Base-by-base conservation (phyloP, 2,113 vertebrate species). In the Lates calcarifer region DNA sequence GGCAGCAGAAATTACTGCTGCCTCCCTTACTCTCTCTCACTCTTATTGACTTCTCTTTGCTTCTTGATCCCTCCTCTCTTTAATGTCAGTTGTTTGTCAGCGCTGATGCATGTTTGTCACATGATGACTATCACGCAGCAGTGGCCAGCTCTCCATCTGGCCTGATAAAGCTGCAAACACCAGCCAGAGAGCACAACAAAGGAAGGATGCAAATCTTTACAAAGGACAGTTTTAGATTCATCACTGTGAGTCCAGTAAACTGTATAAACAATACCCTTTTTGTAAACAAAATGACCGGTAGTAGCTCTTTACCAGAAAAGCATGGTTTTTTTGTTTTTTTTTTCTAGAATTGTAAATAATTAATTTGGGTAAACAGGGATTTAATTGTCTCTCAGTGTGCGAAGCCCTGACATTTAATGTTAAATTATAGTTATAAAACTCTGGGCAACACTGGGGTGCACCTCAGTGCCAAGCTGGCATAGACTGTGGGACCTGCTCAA, bases 371-470 rank as follows among this genome's bases (percentile, higher is more conserved):
- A 90, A 94, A 91, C 90, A 87, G 63, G 69, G 84, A 84, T 80
- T 83, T 93, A 88, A 90, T 89, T 91, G 86, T 91, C 69, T 89
- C 83, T 85, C 84, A 83, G 84, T 88, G 82, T 79, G 88, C 82
- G 89, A 91, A 94, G 91, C 90, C 60, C 72, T 90, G 92, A 88
- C 92, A 94, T 87, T 85, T 89, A 74, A 90, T 84, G 84, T 79
- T 94, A 92, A 94, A 94, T 91, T 89, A 86, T 80, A 74, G 89
- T 92, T 83, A 74, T 84, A 93, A 91, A 92, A 90, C 74, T 79
- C 75, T 75, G 83, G 76, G 63, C 78, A 83, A 55, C 80, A 43
- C 58, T 62, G 63, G 71, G 26, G 37, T 70, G 64, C 41, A 26
- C 33, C 61, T 76, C 60, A 55, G 37, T 77, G 82, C 83, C 87